These are phyloP conservation scores for Clostera curtula DNA, from an alignment of 2,888 invertebrate species.

Conservation along the genomic window DNA sequence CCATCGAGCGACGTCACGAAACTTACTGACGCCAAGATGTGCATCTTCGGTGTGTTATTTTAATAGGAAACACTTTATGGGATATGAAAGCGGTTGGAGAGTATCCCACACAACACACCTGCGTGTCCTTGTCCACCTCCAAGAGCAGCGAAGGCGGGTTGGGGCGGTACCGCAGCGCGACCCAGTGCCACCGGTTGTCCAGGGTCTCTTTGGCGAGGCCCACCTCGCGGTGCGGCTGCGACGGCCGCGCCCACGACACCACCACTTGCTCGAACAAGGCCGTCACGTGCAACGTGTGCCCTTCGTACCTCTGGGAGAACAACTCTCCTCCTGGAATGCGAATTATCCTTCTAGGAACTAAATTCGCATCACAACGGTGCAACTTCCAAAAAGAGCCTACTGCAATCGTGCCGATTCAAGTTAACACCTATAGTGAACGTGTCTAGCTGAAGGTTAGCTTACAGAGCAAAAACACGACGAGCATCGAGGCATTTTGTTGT, in stretches of 20 bases:
- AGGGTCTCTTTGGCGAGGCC: slow-evolving; percentile 80
- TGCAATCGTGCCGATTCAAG: too few relatives aligned
- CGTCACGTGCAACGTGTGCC: slow-evolving; percentile 76
- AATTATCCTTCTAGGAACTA: too few relatives aligned
- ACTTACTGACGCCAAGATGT: too few relatives aligned
- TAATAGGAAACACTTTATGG: slow-evolving; percentile 1
- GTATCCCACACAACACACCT: slow-evolving; percentile 25
- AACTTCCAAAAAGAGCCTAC: too few relatives aligned
- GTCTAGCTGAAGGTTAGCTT: too few relatives aligned
- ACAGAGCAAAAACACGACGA: too few relatives aligned
- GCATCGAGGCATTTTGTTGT: too few relatives aligned
- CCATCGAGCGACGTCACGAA: too few relatives aligned
- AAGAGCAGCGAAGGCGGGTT: slow-evolving; percentile 57
- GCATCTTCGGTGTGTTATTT: too few relatives aligned
- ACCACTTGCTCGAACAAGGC: slow-evolving; percentile 76
- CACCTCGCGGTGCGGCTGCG: slow-evolving; percentile 73
- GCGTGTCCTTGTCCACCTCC: slow-evolving; percentile 54
- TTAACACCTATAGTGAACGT: too few relatives aligned
- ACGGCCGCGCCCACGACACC: slow-evolving; percentile 74
- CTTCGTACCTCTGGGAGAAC: slow-evolving; percentile 80
- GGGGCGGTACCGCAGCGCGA: slow-evolving; percentile 76
- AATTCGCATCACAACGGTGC: too few relatives aligned
- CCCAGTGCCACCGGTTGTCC: slow-evolving; percentile 88
- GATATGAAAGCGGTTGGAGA: slow-evolving; percentile 2
- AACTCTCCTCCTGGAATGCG: slow-evolving; percentile 77